Evolutionary conservation across 2,113 vertebrate species (phyloP).

Genomic region (Pteruthius melanotis): DNA sequence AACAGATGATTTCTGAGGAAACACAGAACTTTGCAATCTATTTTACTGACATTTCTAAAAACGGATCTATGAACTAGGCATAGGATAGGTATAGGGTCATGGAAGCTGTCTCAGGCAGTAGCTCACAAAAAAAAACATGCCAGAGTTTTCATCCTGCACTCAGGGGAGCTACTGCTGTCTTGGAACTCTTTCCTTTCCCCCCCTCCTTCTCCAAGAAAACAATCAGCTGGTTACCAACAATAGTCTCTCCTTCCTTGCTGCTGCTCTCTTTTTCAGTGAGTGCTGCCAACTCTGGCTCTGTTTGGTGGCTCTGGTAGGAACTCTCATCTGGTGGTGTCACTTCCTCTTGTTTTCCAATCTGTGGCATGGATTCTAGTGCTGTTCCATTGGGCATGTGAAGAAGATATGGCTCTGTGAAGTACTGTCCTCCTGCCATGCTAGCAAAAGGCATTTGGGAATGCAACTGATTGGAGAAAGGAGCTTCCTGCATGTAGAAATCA

Average conservation of each 20-base stretch:
- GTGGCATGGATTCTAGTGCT: not conserved
- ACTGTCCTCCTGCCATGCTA: not conserved
- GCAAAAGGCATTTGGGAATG: not conserved
- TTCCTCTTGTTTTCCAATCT: not conserved
- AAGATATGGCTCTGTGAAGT: not conserved
- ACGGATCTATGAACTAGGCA: not conserved
- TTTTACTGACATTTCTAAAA: not conserved
- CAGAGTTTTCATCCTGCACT: not conserved
- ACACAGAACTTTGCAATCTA: not conserved
- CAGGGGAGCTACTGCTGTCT: not conserved
- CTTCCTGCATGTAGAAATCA: conserved; percentile 26
- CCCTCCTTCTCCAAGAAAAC: not conserved
- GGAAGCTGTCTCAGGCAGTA: not conserved
- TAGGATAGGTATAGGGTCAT: not conserved
- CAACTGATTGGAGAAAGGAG: not conserved
- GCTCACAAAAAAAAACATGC: not conserved
- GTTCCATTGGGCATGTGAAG: not conserved
- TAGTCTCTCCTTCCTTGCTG: not conserved
- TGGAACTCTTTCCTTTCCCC: not conserved
- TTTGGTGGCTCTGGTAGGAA: not conserved
- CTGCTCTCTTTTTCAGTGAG: not conserved
- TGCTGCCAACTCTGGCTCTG: not conserved
- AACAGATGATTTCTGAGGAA: not conserved
- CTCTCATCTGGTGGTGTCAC: not conserved
- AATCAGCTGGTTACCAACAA: not conserved